Conservation (phyloP, 2,113 vertebrate species). For the Rhipidura dahli region DNA sequence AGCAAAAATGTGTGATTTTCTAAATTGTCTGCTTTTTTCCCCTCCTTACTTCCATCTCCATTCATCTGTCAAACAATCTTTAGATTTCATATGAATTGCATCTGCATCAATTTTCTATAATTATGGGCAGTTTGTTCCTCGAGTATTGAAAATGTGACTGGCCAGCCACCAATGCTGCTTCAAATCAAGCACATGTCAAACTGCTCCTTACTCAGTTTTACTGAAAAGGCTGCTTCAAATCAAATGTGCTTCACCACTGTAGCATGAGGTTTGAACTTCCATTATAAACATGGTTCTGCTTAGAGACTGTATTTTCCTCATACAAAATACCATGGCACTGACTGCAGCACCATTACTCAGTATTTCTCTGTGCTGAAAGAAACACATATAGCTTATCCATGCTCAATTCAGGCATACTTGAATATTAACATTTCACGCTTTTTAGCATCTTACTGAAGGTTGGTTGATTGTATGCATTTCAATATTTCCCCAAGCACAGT, state of each 20-base stretch:
- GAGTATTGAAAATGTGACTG: neutral
- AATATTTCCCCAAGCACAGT: neutral
- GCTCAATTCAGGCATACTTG: neutral
- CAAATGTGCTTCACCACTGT: neutral
- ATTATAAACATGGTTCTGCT: neutral
- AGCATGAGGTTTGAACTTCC: neutral
- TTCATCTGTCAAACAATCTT: slow-evolving; percentile 9
- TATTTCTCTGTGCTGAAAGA: neutral
- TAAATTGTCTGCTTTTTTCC: neutral
- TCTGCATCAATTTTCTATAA: slow-evolving; percentile 21
- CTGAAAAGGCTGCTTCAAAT: slow-evolving; percentile 38
- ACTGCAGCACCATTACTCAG: neutral
- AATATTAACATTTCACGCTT: neutral
- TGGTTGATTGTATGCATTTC: neutral
- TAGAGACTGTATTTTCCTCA: neutral
- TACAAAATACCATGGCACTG: neutral
- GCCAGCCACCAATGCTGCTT: slow-evolving; percentile 13
- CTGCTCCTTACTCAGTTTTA: neutral
- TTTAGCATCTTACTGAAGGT: neutral
- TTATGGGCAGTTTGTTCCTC: slow-evolving; percentile 27
- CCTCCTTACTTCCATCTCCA: slow-evolving; percentile 12
- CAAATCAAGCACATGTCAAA: slow-evolving; percentile 34
- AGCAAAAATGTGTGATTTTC: slow-evolving; percentile 40
- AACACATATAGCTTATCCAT: neutral
- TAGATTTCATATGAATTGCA: neutral